Evolutionary conservation across 2,888 invertebrate genomes (phyloP).

Genomic region (Cataglyphis altisquamis): DNA sequence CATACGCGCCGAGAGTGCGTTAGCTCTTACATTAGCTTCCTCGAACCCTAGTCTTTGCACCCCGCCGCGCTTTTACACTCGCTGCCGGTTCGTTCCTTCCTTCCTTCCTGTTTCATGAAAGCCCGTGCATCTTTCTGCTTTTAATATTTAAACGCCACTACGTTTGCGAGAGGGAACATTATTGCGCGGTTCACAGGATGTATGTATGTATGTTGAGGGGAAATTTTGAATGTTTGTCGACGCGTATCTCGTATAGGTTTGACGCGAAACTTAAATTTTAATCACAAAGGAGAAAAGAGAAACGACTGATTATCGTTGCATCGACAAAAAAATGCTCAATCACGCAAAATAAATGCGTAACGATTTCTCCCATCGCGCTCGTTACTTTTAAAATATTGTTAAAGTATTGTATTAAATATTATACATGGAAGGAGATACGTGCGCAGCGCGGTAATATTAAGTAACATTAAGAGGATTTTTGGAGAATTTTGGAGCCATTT

Average conservation of each 20-base stretch:
- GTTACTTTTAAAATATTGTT: background rate
- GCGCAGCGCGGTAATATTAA: background rate
- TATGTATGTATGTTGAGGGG: background rate
- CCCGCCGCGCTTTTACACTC: background rate
- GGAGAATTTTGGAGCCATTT: background rate
- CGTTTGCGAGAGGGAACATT: slow-evolving; percentile 22
- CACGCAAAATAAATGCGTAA: background rate
- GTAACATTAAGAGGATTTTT: background rate
- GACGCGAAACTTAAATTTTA: slow-evolving; percentile 33
- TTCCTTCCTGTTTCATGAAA: slow-evolving; percentile 31
- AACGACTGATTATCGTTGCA: background rate
- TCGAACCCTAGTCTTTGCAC: slow-evolving; percentile 47
- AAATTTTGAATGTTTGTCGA: slow-evolving; percentile 15
- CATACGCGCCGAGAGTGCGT: slow-evolving; percentile 43
- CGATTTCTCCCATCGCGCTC: background rate
- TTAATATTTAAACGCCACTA: slow-evolving; percentile 49
- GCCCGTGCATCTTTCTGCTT: slow-evolving; percentile 47
- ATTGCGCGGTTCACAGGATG: slow-evolving; percentile 10
- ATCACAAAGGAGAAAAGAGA: background rate
- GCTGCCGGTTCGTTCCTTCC: background rate
- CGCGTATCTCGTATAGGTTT: background rate
- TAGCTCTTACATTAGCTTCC: slow-evolving; percentile 32
- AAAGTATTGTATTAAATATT: background rate
- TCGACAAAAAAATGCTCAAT: background rate
- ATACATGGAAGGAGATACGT: background rate